phyloP scores from a whole-genome alignment of 2,797 vertebrate genomes.

The Streptopelia turtur region DNA sequence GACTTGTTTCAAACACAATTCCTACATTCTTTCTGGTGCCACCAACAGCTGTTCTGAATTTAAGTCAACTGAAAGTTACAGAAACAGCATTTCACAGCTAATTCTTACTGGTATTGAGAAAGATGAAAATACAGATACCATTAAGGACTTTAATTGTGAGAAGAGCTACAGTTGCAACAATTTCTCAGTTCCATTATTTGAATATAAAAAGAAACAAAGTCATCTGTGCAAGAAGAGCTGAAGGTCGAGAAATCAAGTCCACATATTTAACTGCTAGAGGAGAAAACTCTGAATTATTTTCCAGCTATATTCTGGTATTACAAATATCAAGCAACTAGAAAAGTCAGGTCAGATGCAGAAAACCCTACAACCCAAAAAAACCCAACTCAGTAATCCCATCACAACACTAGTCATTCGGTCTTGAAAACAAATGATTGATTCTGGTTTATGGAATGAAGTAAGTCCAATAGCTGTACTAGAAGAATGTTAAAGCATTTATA shows the following conservation, averaged over 20 bases:
- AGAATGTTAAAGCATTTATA: background rate
- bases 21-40: background rate
- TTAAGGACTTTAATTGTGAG: background rate
- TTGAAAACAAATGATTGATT: background rate
- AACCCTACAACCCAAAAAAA: background rate
- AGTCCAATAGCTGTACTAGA: background rate
- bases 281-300: background rate
- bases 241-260: background rate
- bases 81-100: background rate
- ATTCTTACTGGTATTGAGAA: background rate
- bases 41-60: background rate
- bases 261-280: background rate
- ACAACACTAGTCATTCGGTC: rapidly evolving
- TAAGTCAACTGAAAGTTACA: background rate
- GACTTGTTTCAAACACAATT: background rate
- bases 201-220: background rate
- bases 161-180: background rate
- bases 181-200: background rate
- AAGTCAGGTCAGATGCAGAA: background rate
- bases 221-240: background rate
- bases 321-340: background rate
- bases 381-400: background rate
- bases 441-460: background rate
- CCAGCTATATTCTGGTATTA: background rate
- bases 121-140: background rate